A percentile compares a stretch with the other conserved stretches of the same genome.
Conservation (phyloP, 2,113 vertebrate species). For the Centrocercus urophasianus region DNA sequence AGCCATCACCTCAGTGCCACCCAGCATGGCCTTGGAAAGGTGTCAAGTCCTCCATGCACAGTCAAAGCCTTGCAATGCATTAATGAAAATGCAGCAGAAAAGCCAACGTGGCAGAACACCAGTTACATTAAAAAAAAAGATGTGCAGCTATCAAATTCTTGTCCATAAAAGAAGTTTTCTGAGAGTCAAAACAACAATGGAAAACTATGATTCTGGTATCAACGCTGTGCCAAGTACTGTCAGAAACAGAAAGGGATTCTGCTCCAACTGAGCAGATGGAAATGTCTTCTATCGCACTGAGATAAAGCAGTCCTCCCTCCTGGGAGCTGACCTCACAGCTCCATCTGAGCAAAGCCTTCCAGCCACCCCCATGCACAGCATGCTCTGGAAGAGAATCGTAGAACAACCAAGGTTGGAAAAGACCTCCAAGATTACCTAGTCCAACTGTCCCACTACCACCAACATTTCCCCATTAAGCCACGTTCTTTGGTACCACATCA, state of each 20-base stretch:
- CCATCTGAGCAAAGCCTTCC: not conserved
- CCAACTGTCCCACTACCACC: too few species aligned
- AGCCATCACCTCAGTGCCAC: rapidly evolving
- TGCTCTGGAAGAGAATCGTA: not conserved
- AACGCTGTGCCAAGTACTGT: not conserved
- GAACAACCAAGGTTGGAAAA: too few species aligned
- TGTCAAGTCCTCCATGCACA: rapidly evolving
- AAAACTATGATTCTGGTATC: not conserved
- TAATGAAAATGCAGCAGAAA: not conserved
- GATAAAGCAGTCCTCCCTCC: not conserved
- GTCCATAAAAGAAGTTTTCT: not conserved
- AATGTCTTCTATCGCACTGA: not conserved
- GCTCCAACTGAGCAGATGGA: not conserved
- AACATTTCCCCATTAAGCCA: too few species aligned
- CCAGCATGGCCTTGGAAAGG: not conserved
- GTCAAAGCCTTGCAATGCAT: not conserved
- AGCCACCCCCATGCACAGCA: not conserved
- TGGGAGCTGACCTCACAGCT: not conserved
- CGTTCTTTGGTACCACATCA: too few species aligned
- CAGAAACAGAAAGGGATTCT: slow-evolving; percentile 21
- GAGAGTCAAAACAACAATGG: not conserved
- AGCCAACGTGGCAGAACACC: not conserved
- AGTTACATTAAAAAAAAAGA: not conserved
- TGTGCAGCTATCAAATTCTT: not conserved
- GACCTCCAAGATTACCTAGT: too few species aligned